Percentiles rank a stretch among this genome's conserved stretches.
phyloP scores from a whole-genome alignment of 2,113 vertebrate species.

The Gnathonemus echidnorhynchus region DNA sequence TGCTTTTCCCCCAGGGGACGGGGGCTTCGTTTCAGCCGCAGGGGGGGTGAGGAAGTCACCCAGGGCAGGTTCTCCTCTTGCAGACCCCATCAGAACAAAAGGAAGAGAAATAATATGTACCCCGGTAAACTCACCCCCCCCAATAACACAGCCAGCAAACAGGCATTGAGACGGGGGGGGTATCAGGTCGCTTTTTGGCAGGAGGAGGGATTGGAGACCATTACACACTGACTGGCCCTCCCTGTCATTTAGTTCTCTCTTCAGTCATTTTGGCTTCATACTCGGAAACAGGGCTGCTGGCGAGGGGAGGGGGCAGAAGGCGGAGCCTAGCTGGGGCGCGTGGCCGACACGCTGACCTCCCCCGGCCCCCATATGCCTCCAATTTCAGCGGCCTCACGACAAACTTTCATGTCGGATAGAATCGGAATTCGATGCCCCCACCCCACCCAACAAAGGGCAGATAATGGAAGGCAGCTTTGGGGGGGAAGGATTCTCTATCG shows the following conservation, averaged over 20 bases:
- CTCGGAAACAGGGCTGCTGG: neutral
- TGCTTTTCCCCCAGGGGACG: neutral
- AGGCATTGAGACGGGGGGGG: neutral
- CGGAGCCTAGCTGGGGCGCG: neutral
- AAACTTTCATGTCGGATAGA: constrained; percentile 22
- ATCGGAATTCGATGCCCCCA: constrained; percentile 14
- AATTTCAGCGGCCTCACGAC: constrained; percentile 35
- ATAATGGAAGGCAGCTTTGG: constrained; percentile 17
- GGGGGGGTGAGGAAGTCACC: neutral
- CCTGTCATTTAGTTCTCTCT: neutral
- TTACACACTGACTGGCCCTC: neutral
- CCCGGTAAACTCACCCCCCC: neutral
- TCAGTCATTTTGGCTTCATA: neutral
- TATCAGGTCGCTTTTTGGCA: neutral
- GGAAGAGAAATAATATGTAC: neutral
- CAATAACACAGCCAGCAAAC: neutral
- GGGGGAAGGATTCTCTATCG: constrained; percentile 23
- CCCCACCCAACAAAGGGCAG: constrained; percentile 18
- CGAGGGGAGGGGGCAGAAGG: neutral
- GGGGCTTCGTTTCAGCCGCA: neutral
- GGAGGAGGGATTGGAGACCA: neutral
- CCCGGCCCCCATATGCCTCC: constrained; percentile 34
- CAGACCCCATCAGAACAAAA: neutral
- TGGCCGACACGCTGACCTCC: neutral
- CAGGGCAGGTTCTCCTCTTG: neutral